Percentiles rank a stretch among this genome's conserved stretches.
Conservation (phyloP, 1,140 invertebrate species). For the Drosophila gunungcola region DNA sequence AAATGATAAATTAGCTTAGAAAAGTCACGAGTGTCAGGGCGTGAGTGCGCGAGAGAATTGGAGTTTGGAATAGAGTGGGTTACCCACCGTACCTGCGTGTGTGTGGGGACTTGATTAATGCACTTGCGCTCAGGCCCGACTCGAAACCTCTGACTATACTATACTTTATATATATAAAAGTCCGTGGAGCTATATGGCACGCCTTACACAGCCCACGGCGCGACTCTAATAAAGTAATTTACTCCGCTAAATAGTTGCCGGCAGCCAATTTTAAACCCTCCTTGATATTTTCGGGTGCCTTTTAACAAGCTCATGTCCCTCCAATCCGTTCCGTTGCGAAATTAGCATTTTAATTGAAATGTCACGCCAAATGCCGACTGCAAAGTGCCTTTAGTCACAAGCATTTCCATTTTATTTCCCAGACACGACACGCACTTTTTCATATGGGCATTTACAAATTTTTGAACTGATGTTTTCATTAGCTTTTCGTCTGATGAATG, state of each 20-base stretch:
- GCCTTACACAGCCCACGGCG: slow-evolving; percentile 58
- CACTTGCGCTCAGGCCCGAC: slow-evolving; percentile 51
- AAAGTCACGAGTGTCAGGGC: slow-evolving; percentile 77
- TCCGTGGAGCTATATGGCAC: slow-evolving; percentile 36
- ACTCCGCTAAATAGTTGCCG: slow-evolving; percentile 75
- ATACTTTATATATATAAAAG: not conserved
- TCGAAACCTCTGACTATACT: slow-evolving; percentile 16
- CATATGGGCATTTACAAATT: slow-evolving; percentile 34
- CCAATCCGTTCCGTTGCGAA: slow-evolving; percentile 35
- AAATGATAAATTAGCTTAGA: slow-evolving; percentile 74
- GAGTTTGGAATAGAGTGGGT: slow-evolving; percentile 51
- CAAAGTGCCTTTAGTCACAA: slow-evolving; percentile 48
- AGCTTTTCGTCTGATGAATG: slow-evolving; percentile 59
- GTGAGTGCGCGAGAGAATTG: slow-evolving; percentile 58
- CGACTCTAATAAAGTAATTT: slow-evolving; percentile 74
- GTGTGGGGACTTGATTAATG: slow-evolving; percentile 73
- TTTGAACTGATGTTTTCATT: slow-evolving; percentile 66
- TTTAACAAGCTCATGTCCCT: slow-evolving; percentile 23
- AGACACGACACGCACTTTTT: slow-evolving; percentile 72
- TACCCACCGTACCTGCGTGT: slow-evolving; percentile 11
- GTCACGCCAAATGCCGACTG: slow-evolving; percentile 60
- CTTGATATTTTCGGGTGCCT: slow-evolving; percentile 29
- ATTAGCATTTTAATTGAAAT: slow-evolving; percentile 79
- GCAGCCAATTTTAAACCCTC: slow-evolving; percentile 56
- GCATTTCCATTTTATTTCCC: slow-evolving; percentile 48